Conservation (phyloP, 2,113 vertebrate genomes). For the Colistium nudipinnis region DNA sequence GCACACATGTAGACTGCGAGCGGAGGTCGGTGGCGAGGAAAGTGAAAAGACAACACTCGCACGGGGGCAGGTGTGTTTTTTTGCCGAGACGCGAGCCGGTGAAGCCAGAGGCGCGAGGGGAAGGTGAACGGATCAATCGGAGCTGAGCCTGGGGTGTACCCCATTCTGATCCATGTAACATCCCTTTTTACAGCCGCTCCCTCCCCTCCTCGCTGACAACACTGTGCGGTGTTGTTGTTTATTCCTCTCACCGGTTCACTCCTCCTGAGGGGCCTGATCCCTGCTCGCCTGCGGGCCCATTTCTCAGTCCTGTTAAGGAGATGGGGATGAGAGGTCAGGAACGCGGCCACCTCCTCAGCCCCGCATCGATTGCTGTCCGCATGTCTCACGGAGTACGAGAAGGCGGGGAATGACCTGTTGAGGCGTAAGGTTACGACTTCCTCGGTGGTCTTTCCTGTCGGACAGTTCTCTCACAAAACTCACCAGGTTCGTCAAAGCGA, state of each 20-base stretch:
- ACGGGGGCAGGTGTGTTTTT: conserved; percentile 48
- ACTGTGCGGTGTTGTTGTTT: conserved; percentile 43
- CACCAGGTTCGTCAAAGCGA: neutral
- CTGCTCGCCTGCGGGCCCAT: conserved; percentile 51
- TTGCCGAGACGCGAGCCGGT: conserved; percentile 45
- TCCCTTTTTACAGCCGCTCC: conserved; percentile 28
- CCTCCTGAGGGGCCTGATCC: conserved; percentile 63
- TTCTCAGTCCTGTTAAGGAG: conserved; percentile 66
- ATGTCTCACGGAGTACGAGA: conserved; percentile 47
- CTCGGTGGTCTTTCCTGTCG: conserved; percentile 12
- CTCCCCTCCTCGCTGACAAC: conserved; percentile 23
- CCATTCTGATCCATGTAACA: conserved; percentile 62
- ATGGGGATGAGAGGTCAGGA: conserved; percentile 63
- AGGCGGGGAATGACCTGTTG: conserved; percentile 39
- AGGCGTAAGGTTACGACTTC: conserved; percentile 45
- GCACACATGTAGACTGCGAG: conserved; percentile 45
- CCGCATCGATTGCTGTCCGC: conserved; percentile 55
- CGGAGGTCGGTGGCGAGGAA: conserved; percentile 24
- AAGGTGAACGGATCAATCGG: conserved; percentile 68
- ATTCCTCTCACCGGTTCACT: conserved; percentile 60
- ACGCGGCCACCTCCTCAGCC: conserved; percentile 40
- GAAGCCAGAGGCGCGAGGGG: conserved; percentile 47
- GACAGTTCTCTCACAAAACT: conserved; percentile 18
- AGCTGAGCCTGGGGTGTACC: conserved; percentile 59
- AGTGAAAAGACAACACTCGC: conserved; percentile 46